Conservation (phyloP, 2,797 vertebrate genomes). For the Graptemys geographica region DNA sequence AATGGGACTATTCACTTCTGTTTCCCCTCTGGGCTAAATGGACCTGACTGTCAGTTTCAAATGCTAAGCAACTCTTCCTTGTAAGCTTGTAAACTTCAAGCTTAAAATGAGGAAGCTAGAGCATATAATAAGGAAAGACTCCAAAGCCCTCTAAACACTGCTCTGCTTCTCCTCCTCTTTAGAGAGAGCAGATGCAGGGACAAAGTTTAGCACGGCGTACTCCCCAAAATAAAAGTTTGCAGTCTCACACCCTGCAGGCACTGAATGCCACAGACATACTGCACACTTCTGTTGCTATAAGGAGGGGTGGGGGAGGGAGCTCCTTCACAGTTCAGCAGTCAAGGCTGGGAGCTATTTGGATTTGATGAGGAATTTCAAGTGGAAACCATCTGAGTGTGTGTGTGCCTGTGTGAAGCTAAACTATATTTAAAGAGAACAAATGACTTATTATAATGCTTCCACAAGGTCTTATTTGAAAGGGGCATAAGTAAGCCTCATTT, state of each 20-base stretch:
- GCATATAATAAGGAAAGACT: not conserved
- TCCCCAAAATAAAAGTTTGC: accelerated
- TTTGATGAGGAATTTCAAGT: constrained; percentile 75
- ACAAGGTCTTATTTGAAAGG: constrained; percentile 37
- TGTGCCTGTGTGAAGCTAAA: not conserved
- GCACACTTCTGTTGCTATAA: accelerated
- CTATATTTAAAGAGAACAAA: constrained; percentile 68
- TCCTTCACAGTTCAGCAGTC: not conserved
- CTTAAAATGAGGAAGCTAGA: not conserved
- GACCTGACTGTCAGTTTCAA: not conserved
- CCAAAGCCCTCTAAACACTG: not conserved
- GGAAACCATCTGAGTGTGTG: constrained; percentile 50
- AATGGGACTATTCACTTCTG: not conserved
- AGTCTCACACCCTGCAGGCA: not conserved
- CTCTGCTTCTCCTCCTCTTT: not conserved
- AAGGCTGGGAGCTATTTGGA: constrained; percentile 60
- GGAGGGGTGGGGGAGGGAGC: not conserved
- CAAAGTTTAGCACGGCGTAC: accelerated
- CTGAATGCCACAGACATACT: accelerated
- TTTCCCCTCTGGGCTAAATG: not conserved
- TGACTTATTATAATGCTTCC: constrained; percentile 48
- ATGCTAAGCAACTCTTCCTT: not conserved
- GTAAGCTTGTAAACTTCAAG: not conserved
- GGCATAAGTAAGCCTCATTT: not conserved
- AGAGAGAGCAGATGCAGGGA: not conserved